Base-by-base conservation (phyloP, 23 tunicate genomes). In the Aplidium turbinatum region DNA sequence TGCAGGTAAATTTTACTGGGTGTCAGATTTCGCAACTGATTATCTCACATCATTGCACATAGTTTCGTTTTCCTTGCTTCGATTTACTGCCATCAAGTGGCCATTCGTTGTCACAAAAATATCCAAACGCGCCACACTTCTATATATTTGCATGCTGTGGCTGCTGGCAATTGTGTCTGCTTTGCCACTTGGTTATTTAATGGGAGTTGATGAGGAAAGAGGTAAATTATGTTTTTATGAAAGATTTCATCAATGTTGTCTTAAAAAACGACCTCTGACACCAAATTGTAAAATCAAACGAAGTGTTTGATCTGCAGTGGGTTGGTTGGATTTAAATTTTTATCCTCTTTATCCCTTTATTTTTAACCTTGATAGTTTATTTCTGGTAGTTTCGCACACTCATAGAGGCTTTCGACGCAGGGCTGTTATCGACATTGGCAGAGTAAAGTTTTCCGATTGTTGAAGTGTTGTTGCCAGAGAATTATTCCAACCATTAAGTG, bases 1-100 rank as follows among this genome's bases (percentile, higher is more conserved):
- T 54, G 0, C 69, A 86, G 93, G 93, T 62, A 62, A 86, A 63
- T 86, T 86, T 48, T 86, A 86, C 35, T 86, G 93, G 93, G 80
- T 73, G 24, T 32, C 73, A 27, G 93, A 86, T 40, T 79, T 72
- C 31, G 58, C 85, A 28, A 86, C 93, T 2, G 79, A 73, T 63
- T 86, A 79, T 48, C 60, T 73, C 21, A 86, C 93, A 16, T 78
- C 93, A 21, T 33, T 86, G 29, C 93, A 86, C 73, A 79, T 86
- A 25, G 47, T 75, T 18, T 79, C 85, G 19, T 79, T 86, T 36
- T 77, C 93, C 7, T 58, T 40, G 7, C 31, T 86, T 36, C 76
- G 91, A 47, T 77, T 24, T 47, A 21, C 68, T 57, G 89, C 81
- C 19, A 58, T 83, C 51, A 83, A 57, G 56, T 56, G 69, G 58